Base-by-base conservation (phyloP, 2,113 vertebrate species). In the Cyanoramphus novaezelandiae region DNA sequence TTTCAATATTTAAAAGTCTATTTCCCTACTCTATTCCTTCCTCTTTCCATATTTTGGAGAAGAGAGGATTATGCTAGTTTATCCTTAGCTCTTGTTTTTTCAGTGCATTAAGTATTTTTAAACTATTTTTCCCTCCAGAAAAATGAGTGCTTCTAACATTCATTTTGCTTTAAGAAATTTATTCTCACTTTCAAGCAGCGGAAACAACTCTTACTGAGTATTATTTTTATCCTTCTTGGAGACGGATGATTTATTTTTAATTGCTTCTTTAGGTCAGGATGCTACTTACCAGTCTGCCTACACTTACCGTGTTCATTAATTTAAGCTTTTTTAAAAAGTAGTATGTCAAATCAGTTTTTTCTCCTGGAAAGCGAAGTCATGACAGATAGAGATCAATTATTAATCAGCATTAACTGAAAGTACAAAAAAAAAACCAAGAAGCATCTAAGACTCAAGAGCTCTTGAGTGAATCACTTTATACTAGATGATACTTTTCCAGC, bases 191-290 rank as follows among this genome's bases (percentile, higher is more conserved):
- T 97, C 97, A 97, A 86, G 93, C 96, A 97, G 91, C 20, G 7
- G 97, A 96, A 94, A 91, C 89, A 97, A 93, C 93, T 95, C 79
- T 97, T 93, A 94, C 85, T 55, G 69, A 93, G 90, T 97, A 97
- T 96, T 96, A 97, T 94, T 97, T 95, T 97, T 90, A 86, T 93
- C 95, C 95, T 97, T 97, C 91, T 97, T 96, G 78, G 87, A 94
- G 91, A 94, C 64, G 64, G 64, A 72, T 92, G 93, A 95, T 97
- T 97, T 97, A 96, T 95, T 97, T 98, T 98, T 97, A 97, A 97
- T 97, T 97, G 96, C 88, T 92, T 96, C 81, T 93, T 93, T 89
- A 74, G 92, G 96, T 96, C 83, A 96, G 78, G 71, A 95, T 95
- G 92, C 92, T 90, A 82, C 93, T 95, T 94, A 84, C 86, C 53